Evolutionary conservation across 2,113 vertebrate species (phyloP).

Genomic region (Spilogale gracilis): DNA sequence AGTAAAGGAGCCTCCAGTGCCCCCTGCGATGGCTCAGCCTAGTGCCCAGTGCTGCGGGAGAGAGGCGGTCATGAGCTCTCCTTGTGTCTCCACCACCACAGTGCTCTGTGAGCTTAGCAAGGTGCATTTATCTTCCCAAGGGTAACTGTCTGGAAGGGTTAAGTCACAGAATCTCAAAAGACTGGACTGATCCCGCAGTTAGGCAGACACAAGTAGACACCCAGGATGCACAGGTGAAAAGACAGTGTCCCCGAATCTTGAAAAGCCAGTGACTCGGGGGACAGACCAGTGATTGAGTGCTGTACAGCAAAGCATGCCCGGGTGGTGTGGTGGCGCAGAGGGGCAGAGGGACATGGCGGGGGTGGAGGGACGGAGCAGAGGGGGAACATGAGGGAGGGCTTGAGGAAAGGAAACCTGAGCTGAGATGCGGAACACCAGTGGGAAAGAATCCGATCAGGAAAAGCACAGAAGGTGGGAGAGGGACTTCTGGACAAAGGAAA

Average conservation of each 20-base stretch:
- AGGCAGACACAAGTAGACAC: not conserved
- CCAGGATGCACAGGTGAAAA: not conserved
- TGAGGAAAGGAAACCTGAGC: not conserved
- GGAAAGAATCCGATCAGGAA: not conserved
- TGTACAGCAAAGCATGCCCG: fast-evolving
- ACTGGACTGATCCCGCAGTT: not conserved
- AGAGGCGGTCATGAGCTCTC: too few species aligned
- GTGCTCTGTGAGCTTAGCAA: not conserved
- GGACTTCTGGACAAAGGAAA: not conserved
- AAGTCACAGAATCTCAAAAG: not conserved
- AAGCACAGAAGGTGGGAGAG: fast-evolving
- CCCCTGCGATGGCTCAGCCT: not conserved
- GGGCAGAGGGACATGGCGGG: not conserved
- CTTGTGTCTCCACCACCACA: not conserved
- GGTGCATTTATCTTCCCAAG: not conserved
- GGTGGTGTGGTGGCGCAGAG: not conserved
- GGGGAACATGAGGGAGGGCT: not conserved
- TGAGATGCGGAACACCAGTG: not conserved
- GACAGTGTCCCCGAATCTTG: not conserved
- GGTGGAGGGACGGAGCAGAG: not conserved
- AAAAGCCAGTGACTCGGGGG: not conserved
- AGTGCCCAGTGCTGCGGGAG: not conserved
- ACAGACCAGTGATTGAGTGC: not conserved
- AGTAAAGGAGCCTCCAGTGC: not conserved
- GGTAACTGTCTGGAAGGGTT: not conserved